phyloP scores from a whole-genome alignment of 53 echinoderm and acorn worm genomes.

The Antedon mediterranea region DNA sequence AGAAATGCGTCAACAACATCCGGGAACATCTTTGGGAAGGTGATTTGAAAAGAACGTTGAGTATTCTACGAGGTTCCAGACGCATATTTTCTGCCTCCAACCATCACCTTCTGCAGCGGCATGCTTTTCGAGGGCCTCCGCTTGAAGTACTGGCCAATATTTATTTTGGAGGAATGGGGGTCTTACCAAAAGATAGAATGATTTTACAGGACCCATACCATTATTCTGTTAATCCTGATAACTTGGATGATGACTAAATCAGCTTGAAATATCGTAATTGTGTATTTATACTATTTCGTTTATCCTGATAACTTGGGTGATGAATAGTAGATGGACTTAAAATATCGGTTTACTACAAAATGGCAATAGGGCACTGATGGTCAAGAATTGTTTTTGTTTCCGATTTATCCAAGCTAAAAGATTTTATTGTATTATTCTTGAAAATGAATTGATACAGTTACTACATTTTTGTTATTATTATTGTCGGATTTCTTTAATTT shows the following conservation, averaged over 20 bases:
- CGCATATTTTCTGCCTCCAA: slow-evolving; percentile 25
- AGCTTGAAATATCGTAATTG: no score
- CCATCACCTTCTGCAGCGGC: slow-evolving; percentile 3
- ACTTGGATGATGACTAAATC: not conserved
- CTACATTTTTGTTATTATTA: no score
- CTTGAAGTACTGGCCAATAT: slow-evolving; percentile 26
- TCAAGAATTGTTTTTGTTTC: no score
- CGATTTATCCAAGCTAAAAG: no score
- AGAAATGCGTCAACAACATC: slow-evolving; percentile 8
- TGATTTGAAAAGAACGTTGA: slow-evolving; percentile 2
- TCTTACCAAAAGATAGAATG: slow-evolving; percentile 36
- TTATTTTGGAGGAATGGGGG: slow-evolving; percentile 25
- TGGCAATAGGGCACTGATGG: no score
- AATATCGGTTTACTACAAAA: no score
- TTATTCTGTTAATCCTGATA: not conserved
- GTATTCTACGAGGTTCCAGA: slow-evolving; percentile 24
- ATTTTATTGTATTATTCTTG: no score
- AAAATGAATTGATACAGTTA: no score
- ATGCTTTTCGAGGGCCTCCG: slow-evolving; percentile 23
- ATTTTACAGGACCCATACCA: slow-evolving; percentile 21
- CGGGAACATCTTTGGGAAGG: slow-evolving; percentile 23
- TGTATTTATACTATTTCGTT: not conserved
- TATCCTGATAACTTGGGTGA: not conserved
- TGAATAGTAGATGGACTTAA: no score
- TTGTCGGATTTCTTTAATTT: no score